Conservation (phyloP, 1,140 invertebrate genomes). For the Cydia strobilella region DNA sequence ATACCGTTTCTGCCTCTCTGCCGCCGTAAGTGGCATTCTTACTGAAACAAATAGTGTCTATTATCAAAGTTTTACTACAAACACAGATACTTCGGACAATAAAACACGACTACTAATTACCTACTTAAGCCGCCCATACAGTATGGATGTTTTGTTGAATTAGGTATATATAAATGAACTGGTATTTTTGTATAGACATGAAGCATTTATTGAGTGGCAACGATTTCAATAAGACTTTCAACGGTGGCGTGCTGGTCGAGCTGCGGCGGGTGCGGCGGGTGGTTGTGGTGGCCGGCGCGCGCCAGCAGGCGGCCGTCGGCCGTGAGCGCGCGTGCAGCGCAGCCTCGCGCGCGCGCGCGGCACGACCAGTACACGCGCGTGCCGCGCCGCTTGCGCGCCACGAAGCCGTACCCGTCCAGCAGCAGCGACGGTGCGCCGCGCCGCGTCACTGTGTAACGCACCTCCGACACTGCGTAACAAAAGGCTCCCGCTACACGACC, state of each 20-base stretch:
- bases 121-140: too few species aligned
- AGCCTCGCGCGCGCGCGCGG: conserved; percentile 52
- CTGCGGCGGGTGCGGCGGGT: conserved; percentile 48
- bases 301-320: conserved; percentile 52
- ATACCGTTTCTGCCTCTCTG: conserved; percentile 13
- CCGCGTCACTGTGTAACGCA: conserved; percentile 64
- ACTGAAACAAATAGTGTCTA: not conserved
- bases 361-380: conserved; percentile 71
- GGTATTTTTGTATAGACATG: too few species aligned
- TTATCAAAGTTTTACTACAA: not conserved
- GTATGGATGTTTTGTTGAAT: too few species aligned
- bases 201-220: conserved; percentile 42
- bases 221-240: conserved; percentile 69
- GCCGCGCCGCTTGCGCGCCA: conserved; percentile 66
- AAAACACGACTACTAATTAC: too few species aligned
- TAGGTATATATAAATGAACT: too few species aligned
- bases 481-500: not conserved
- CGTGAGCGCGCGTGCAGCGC: conserved; percentile 63
- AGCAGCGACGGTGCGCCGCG: conserved; percentile 67
- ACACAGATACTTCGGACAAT: not conserved
- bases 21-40: not conserved
- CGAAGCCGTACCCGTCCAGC: conserved; percentile 60
- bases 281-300: conserved; percentile 54
- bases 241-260: conserved; percentile 54
- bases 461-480: conserved; percentile 35